Evolutionary conservation across 2,797 vertebrate genomes (phyloP), one percentile per base, ranked within the genome.

Genomic region (Chelon labrosus): DNA sequence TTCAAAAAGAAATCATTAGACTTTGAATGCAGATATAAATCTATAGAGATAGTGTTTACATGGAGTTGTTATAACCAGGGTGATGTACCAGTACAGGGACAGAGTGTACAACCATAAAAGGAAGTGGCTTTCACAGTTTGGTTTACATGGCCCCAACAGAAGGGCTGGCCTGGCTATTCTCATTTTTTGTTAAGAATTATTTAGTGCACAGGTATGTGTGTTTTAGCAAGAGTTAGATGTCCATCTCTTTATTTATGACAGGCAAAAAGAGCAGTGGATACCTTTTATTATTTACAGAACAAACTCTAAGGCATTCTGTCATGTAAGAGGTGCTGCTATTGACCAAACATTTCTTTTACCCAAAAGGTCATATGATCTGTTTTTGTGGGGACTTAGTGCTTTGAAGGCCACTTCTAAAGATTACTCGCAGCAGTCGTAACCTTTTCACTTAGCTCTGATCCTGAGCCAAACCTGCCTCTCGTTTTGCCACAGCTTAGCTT

Each of bases 351-450:
- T 85, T 89, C 68, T 89, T 88, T 89, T 65, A 75, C 73, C 70
- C 50, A 35, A 93, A 95, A 94, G 91, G 93, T 94, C 92, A 91
- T 78, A 61, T 87, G 89, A 93, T 87, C 90, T 85, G 87, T 85
- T 86, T 88, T 80, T 84, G 86, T 85, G 71, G 90, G 90, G 86
- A 88, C 87, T 79, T 62, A 19, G 22, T 77, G 87, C 93, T 95
- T 95, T 94, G 92, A 94, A 94, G 89, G 85, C 84, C 69, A 78
- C 87, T 89, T 90, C 84, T 89, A 91, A 92, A 94, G 93, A 93
- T 91, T 90, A 85, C 78, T 90, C 92, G 88, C 93, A 90, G 92
- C 85, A 80, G 90, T 91, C 63, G 89, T 94, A 94, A 95, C 95
- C 94, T 95, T 95, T 95, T 89, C 81, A 71, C 80, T 79, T 78